phyloP scores from a whole-genome alignment of 2,888 invertebrate species.

The Carpatolechia fugitivella region DNA sequence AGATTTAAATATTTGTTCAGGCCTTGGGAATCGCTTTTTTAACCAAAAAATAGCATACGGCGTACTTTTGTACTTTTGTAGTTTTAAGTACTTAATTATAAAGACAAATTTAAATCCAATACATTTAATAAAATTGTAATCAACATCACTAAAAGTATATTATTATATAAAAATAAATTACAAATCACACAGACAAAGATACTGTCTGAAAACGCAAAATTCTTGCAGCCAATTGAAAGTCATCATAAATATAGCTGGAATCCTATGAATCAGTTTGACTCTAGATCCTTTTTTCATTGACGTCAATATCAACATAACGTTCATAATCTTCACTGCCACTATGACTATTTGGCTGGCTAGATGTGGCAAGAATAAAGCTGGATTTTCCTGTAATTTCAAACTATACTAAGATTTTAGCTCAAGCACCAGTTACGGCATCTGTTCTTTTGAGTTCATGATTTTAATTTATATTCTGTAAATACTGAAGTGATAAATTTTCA shows the following conservation, averaged over 20 bases:
- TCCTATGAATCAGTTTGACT: conserved; percentile 35
- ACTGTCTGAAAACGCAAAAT: conserved; percentile 59
- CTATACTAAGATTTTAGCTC: not conserved
- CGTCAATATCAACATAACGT: conserved; percentile 34
- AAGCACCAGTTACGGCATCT: no score
- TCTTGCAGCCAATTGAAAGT: conserved; percentile 63
- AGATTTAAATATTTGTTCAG: no score
- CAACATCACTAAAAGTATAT: no score
- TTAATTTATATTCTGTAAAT: no score
- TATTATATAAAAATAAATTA: conserved; percentile 24
- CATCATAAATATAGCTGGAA: conserved; percentile 47
- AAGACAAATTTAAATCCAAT: no score
- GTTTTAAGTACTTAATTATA: no score
- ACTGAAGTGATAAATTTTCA: no score
- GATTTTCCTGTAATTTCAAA: conserved; percentile 52
- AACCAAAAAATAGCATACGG: no score
- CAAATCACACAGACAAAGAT: conserved; percentile 59
- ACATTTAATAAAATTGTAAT: no score
- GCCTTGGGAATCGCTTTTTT: no score
- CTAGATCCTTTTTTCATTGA: conserved; percentile 39
- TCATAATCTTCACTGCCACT: conserved; percentile 43
- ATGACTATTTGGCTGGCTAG: conserved; percentile 47
- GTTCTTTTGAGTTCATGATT: no score
- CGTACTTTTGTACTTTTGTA: no score
- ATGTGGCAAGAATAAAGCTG: conserved; percentile 59